phyloP scores from a whole-genome alignment of 2,888 invertebrate genomes.

The Melinaea menophilus region DNA sequence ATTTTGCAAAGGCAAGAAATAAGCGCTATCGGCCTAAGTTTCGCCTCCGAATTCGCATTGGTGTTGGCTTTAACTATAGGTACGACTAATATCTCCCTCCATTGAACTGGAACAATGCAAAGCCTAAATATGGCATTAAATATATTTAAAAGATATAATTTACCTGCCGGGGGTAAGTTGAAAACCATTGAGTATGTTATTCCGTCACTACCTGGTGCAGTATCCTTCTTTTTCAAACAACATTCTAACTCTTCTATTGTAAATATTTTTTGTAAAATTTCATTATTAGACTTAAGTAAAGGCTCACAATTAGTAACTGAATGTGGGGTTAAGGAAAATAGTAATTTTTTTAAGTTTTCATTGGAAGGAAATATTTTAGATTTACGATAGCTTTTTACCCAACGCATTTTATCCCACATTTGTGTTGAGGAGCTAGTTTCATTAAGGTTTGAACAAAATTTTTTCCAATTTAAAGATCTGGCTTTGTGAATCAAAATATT shows the following conservation, averaged over 20 bases:
- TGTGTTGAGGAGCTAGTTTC: conserved; percentile 2
- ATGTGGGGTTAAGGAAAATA: no score
- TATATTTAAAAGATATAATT: conserved; percentile 7
- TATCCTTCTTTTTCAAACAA: conserved; percentile 10
- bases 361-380: neutral
- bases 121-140: no score
- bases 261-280: neutral
- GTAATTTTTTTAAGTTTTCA: no score
- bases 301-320: neutral
- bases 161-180: neutral
- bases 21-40: no score
- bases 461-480: conserved; percentile 2
- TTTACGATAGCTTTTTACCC: conserved; percentile 12
- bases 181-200: neutral
- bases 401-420: conserved; percentile 12
- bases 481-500: conserved; percentile 9
- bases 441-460: conserved; percentile 18
- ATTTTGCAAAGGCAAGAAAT: conserved; percentile 9
- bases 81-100: no score
- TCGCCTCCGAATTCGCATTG: neutral
- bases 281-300: neutral
- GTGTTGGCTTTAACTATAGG: no score
- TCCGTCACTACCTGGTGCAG: conserved; percentile 5
- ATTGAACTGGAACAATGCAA: no score
- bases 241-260: conserved; percentile 7